A percentile compares a stretch with the other conserved stretches of the same genome.
phyloP scores from a whole-genome alignment of 2,888 invertebrate species.

The Dastarcus helophoroides region DNA sequence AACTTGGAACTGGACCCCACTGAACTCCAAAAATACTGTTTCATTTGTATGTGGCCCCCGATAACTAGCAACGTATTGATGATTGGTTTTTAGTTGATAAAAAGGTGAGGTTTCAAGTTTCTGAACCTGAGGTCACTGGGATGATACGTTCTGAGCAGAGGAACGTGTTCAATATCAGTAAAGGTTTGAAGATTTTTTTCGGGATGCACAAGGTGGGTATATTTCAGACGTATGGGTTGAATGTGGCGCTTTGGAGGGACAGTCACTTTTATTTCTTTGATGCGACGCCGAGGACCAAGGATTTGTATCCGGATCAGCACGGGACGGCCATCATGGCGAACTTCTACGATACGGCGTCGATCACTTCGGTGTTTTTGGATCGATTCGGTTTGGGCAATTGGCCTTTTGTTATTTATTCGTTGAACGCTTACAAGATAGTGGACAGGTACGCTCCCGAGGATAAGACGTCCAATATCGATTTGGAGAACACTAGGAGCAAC shows the following conservation, averaged over 20 bases:
- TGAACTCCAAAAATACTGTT: constrained; percentile 39
- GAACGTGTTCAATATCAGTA: constrained; percentile 36
- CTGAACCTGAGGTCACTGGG: constrained; percentile 33
- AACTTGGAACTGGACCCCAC: constrained; percentile 31
- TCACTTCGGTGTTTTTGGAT: constrained; percentile 42
- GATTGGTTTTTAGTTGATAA: constrained; percentile 24
- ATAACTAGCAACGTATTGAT: neutral
- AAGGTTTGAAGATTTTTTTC: constrained; percentile 46
- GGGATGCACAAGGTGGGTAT: constrained; percentile 42
- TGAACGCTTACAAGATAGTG: constrained; percentile 21
- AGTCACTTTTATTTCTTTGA: constrained; percentile 54
- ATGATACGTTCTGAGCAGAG: constrained; percentile 29
- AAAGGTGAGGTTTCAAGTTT: constrained; percentile 33
- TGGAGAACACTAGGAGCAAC: constrained; percentile 44
- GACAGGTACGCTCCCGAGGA: constrained; percentile 31
- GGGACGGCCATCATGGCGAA: constrained; percentile 48
- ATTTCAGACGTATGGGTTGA: constrained; percentile 33
- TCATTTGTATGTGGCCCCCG: constrained; percentile 35
- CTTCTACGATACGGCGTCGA: constrained; percentile 41
- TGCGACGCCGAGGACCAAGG: constrained; percentile 45
- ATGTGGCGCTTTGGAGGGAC: constrained; percentile 46
- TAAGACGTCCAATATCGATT: constrained; percentile 38
- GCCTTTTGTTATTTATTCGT: constrained; percentile 24
- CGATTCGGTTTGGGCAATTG: constrained; percentile 11
- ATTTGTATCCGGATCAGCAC: constrained; percentile 40